Conservation (phyloP, 2,113 vertebrate genomes). For the Tetrax tetrax region DNA sequence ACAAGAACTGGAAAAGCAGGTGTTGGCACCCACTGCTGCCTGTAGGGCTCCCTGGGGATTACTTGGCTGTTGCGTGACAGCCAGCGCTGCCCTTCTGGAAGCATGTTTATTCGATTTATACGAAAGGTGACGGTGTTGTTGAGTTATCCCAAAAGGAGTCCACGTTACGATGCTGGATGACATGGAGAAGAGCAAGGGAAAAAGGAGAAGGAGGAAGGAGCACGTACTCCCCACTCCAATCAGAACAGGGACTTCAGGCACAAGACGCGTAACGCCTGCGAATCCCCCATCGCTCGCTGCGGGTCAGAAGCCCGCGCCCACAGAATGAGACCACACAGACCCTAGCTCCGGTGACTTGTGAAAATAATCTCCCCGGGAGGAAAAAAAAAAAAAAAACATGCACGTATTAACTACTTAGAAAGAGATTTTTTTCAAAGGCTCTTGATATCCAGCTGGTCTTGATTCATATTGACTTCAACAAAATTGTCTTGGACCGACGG, state of each 20-base stretch:
- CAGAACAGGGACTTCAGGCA: too few species aligned
- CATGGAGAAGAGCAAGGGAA: neutral
- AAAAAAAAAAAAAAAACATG: neutral
- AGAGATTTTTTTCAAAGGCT: neutral
- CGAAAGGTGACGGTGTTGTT: neutral
- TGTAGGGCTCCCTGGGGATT: neutral
- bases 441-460: too few species aligned
- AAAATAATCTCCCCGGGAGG: constrained; percentile 47
- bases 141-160: neutral
- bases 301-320: neutral
- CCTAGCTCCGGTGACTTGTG: neutral
- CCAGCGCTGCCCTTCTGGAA: neutral
- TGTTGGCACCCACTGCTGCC: neutral
- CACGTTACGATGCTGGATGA: fast-evolving
- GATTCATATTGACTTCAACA: too few species aligned
- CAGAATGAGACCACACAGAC: constrained; percentile 20
- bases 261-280: neutral
- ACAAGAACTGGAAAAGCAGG: neutral
- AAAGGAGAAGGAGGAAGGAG: neutral
- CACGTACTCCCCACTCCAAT: too few species aligned
- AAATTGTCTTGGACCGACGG: too few species aligned
- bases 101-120: neutral
- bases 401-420: constrained; percentile 34
- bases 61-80: neutral
- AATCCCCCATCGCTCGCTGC: neutral